Percentiles rank a stretch among this genome's conserved stretches.
phyloP scores from a whole-genome alignment of 2,797 vertebrate species.

The Synanceia verrucosa region DNA sequence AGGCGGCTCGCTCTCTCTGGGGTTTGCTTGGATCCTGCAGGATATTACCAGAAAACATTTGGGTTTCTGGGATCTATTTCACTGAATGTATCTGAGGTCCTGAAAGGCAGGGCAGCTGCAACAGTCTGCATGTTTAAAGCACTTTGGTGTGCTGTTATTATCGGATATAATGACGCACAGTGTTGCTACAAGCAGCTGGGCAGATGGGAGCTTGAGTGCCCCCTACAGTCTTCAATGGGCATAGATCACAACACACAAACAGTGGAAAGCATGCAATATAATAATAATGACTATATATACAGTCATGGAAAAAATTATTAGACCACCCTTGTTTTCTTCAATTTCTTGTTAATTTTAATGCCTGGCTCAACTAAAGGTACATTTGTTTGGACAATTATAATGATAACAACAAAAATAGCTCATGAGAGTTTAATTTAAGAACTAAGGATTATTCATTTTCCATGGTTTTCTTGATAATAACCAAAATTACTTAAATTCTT shows the following conservation, averaged over 20 bases:
- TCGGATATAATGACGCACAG: constrained; percentile 40
- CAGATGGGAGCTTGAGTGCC: constrained; percentile 52
- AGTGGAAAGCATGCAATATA: too few relatives aligned
- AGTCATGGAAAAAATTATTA: too few relatives aligned
- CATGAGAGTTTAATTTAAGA: too few relatives aligned
- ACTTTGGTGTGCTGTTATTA: constrained; percentile 37
- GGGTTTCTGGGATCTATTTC: background rate
- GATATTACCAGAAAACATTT: background rate
- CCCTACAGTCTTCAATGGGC: constrained; percentile 52
- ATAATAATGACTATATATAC: too few relatives aligned
- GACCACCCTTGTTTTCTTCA: too few relatives aligned
- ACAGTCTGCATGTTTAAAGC: constrained; percentile 5
- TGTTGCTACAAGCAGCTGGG: constrained; percentile 26
- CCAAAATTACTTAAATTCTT: too few relatives aligned
- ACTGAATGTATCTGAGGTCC: background rate
- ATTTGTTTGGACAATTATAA: too few relatives aligned
- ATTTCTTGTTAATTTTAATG: too few relatives aligned
- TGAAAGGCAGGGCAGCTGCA: background rate
- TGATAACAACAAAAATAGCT: too few relatives aligned
- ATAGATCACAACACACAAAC: background rate
- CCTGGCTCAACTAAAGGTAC: too few relatives aligned
- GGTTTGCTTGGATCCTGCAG: background rate
- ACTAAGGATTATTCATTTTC: too few relatives aligned
- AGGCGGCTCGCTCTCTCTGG: background rate
- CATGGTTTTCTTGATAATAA: too few relatives aligned